A percentile compares a stretch with the other conserved stretches of the same genome.
Conservation (phyloP, 2,888 invertebrate genomes). For the Luffia ferchaultella region DNA sequence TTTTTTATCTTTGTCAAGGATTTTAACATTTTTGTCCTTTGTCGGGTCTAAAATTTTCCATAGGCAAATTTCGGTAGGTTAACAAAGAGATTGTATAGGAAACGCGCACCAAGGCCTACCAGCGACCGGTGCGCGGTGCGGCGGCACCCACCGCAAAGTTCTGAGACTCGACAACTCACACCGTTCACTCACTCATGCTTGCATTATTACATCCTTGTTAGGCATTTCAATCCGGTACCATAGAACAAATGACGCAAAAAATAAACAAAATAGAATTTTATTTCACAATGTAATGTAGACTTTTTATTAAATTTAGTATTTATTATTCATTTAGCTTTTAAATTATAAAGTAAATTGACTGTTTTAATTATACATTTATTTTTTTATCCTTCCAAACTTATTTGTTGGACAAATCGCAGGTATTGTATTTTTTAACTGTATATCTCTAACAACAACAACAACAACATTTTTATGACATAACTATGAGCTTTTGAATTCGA, state of each 20-base stretch:
- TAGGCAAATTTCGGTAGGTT: constrained; percentile 9
- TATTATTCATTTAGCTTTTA: too few relatives aligned
- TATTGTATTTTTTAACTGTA: too few relatives aligned
- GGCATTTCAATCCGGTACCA: background rate
- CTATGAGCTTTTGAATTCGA: too few relatives aligned
- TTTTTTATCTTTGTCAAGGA: too few relatives aligned
- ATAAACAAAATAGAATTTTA: background rate
- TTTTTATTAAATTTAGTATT: too few relatives aligned
- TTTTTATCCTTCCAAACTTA: too few relatives aligned
- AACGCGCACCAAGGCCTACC: constrained; percentile 30
- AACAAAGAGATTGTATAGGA: constrained; percentile 25
- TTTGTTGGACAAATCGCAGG: too few relatives aligned
- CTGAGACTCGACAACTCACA: background rate
- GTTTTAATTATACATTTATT: too few relatives aligned
- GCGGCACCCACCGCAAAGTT: background rate
- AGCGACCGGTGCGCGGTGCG: constrained; percentile 12
- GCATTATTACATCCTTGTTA: constrained; percentile 33
- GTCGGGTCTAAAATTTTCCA: constrained; percentile 8
- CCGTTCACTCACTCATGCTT: constrained; percentile 21
- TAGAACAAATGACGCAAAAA: background rate
- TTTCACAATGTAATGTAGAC: background rate
- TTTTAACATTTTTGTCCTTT: too few relatives aligned
- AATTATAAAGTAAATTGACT: too few relatives aligned
- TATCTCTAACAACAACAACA: too few relatives aligned
- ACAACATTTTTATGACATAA: too few relatives aligned